Percentiles rank a stretch among this genome's conserved stretches.
Conservation (phyloP, 2,888 invertebrate species). For the Sinotaia quadrata region DNA sequence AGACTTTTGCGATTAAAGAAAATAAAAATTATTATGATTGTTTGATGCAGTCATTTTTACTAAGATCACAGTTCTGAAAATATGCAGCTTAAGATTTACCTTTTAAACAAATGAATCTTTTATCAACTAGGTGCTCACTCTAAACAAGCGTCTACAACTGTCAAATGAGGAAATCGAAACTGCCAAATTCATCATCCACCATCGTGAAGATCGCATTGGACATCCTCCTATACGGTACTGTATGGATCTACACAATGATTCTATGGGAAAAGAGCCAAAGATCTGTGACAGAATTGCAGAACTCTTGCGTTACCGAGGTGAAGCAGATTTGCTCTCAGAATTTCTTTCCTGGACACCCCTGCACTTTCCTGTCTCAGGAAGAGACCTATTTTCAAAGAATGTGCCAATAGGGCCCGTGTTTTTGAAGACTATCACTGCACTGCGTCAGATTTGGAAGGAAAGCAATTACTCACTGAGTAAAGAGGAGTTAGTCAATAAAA, state of each 20-base stretch:
- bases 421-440: conserved; percentile 79
- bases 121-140: conserved; percentile 43
- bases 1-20: too few relatives aligned
- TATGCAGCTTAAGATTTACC: too few relatives aligned
- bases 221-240: conserved; percentile 70
- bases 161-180: conserved; percentile 89
- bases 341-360: conserved; percentile 81
- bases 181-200: conserved; percentile 82
- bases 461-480: conserved; percentile 80
- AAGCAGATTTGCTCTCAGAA: conserved; percentile 77
- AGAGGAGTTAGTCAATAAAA: conserved; percentile 79
- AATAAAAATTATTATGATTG: too few relatives aligned
- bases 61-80: too few relatives aligned
- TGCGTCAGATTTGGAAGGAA: conserved; percentile 87
- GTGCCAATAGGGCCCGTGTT: conserved; percentile 75
- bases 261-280: conserved; percentile 75
- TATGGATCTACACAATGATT: conserved; percentile 62
- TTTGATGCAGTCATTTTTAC: too few relatives aligned
- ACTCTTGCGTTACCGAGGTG: conserved; percentile 85
- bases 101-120: too few relatives aligned
- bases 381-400: conserved; percentile 75
- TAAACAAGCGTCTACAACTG: conserved; percentile 81
- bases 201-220: conserved; percentile 77
- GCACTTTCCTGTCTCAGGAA: conserved; percentile 86
- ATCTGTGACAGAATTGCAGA: conserved; percentile 81